Conservation (phyloP, 2,888 invertebrate genomes). For the Zaprionus bogoriensis region DNA sequence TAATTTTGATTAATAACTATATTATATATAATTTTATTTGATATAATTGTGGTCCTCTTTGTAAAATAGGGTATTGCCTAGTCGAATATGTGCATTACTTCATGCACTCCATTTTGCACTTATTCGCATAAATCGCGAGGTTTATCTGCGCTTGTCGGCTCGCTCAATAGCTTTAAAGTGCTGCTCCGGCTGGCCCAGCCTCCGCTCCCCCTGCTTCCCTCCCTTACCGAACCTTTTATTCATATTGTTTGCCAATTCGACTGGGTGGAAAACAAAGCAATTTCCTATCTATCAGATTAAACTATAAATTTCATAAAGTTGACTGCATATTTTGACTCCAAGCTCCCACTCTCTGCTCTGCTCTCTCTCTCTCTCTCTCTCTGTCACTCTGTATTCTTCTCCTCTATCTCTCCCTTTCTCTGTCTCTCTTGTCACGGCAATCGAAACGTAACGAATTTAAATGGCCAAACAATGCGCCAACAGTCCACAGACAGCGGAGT, state of each 20-base stretch:
- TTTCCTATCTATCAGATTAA: conserved; percentile 76
- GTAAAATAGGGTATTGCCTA: background rate
- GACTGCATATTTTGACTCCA: conserved; percentile 62
- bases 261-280: conserved; percentile 69
- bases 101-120: background rate
- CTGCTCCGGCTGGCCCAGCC: conserved; percentile 1
- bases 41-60: too few relatives aligned
- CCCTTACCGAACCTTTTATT: conserved; percentile 3
- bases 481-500: conserved; percentile 24
- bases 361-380: background rate
- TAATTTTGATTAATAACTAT: too few relatives aligned
- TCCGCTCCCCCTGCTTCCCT: background rate
- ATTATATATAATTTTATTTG: too few relatives aligned
- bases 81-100: background rate
- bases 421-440: conserved; percentile 52
- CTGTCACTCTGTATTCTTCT: background rate
- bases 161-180: conserved; percentile 49
- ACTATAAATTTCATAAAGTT: conserved; percentile 77
- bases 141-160: conserved; percentile 55
- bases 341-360: background rate
- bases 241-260: conserved; percentile 42
- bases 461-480: conserved; percentile 68
- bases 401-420: background rate
- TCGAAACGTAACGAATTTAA: conserved; percentile 77
- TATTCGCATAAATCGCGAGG: conserved; percentile 41